A percentile compares a stretch with the other conserved stretches of the same genome.
Conservation (phyloP, 2,113 vertebrate genomes). For the Percina caprodes region DNA sequence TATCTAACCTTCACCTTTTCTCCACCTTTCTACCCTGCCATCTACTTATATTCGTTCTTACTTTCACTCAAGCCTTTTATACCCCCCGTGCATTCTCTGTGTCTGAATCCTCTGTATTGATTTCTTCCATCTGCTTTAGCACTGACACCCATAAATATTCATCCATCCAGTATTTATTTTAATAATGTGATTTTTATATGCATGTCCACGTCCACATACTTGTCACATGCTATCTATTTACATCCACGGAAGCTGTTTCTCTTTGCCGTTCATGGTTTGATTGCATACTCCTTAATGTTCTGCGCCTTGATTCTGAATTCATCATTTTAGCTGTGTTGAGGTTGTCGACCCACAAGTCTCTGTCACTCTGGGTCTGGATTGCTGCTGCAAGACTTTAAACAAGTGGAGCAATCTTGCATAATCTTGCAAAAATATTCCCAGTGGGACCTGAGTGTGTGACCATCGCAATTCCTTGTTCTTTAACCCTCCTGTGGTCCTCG, state of each 20-base stretch:
- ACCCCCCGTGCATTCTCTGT: constrained; percentile 13
- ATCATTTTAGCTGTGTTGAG: not conserved
- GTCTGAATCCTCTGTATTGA: constrained; percentile 15
- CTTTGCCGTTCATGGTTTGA: constrained; percentile 1
- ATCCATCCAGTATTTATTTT: constrained; percentile 42
- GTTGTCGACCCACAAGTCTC: not conserved
- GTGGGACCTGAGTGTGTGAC: not conserved
- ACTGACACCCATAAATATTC: constrained; percentile 43
- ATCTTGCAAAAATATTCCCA: constrained; percentile 9
- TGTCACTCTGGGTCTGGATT: not conserved
- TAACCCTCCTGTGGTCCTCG: no score
- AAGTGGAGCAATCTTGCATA: constrained; percentile 1
- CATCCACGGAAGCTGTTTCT: constrained; percentile 14
- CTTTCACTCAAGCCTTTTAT: not conserved
- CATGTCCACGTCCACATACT: constrained; percentile 9
- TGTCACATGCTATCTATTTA: constrained; percentile 42
- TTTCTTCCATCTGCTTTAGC: constrained; percentile 34
- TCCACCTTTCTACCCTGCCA: not conserved
- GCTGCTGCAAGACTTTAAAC: not conserved
- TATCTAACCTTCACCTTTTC: not conserved
- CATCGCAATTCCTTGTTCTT: not conserved
- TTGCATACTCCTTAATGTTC: constrained; percentile 4
- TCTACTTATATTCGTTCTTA: constrained; percentile 5
- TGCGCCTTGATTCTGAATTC: constrained; percentile 18
- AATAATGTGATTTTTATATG: constrained; percentile 40